Conservation (phyloP, 2,797 vertebrate genomes). For the Acrocephalus scirpaceus region DNA sequence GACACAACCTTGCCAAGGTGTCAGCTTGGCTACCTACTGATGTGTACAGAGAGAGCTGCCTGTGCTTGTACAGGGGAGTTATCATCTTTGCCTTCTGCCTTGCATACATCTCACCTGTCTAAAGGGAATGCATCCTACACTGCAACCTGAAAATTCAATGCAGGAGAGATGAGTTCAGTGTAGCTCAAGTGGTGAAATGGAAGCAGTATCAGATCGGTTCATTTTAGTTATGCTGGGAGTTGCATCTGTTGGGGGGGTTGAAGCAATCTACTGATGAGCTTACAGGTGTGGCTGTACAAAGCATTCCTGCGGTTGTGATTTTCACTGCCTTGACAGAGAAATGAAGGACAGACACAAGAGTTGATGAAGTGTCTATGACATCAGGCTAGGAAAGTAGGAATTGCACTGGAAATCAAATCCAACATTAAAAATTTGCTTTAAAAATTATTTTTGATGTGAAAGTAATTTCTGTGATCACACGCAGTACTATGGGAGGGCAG, state of each 20-base stretch:
- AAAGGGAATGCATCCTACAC: neutral
- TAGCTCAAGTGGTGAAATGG: neutral
- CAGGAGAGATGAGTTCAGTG: neutral
- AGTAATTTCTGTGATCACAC: neutral
- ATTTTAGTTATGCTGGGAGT: neutral
- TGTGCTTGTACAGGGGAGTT: neutral
- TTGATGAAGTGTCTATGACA: neutral
- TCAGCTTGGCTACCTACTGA: neutral
- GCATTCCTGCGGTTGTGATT: no score
- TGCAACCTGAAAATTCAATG: neutral
- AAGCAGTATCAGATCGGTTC: fast-evolving
- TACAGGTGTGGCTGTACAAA: neutral
- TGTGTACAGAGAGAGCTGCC: neutral
- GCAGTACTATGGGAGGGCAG: neutral
- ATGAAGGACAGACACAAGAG: neutral
- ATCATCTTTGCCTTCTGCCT: neutral
- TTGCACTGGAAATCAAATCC: neutral
- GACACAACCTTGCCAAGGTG: neutral
- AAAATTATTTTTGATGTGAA: neutral
- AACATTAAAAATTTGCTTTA: neutral
- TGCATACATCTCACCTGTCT: neutral
- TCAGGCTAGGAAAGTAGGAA: neutral
- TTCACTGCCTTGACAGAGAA: neutral
- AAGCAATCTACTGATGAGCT: neutral
- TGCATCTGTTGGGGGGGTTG: neutral